phyloP scores from a whole-genome alignment of 2,888 invertebrate species.

The Platycheirus albimanus region DNA sequence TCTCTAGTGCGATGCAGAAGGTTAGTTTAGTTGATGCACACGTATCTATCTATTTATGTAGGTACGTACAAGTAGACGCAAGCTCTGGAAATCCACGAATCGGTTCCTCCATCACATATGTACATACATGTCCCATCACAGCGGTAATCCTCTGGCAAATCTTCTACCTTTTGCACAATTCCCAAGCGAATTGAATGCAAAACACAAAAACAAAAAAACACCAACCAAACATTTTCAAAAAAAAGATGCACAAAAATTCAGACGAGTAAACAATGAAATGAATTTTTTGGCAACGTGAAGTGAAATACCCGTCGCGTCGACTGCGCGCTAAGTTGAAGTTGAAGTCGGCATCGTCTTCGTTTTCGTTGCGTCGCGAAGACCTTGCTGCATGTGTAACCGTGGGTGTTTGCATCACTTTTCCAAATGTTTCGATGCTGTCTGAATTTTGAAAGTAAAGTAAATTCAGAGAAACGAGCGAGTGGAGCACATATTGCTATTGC shows the following conservation, averaged over 20 bases:
- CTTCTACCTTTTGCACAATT: conserved; percentile 48
- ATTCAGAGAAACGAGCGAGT: conserved; percentile 30
- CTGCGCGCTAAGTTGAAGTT: conserved; percentile 13
- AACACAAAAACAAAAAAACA: conserved; percentile 14
- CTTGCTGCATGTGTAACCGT: too few species aligned
- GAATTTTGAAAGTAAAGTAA: conserved; percentile 36
- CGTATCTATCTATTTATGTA: conserved; percentile 13
- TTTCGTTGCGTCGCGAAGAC: conserved; percentile 14
- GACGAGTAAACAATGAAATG: conserved; percentile 64
- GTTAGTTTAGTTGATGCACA: conserved; percentile 35
- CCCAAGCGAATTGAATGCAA: conserved; percentile 15
- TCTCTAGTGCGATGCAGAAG: conserved; percentile 49
- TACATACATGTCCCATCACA: conserved; percentile 8
- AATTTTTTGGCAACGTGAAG: conserved; percentile 62
- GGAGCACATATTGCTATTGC: background rate
- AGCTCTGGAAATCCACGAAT: conserved; percentile 36
- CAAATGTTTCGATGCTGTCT: conserved; percentile 39
- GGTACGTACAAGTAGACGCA: background rate
- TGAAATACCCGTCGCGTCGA: too few species aligned
- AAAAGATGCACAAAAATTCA: conserved; percentile 1
- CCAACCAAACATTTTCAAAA: background rate
- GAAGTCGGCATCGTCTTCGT: conserved; percentile 8
- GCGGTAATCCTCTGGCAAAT: conserved; percentile 54
- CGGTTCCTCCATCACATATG: too few species aligned
- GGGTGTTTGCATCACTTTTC: conserved; percentile 46